Evolutionary conservation across 1,140 invertebrate genomes (phyloP), one percentile per base, ranked within the genome.

Genomic region (Drosophila sturtevanti): DNA sequence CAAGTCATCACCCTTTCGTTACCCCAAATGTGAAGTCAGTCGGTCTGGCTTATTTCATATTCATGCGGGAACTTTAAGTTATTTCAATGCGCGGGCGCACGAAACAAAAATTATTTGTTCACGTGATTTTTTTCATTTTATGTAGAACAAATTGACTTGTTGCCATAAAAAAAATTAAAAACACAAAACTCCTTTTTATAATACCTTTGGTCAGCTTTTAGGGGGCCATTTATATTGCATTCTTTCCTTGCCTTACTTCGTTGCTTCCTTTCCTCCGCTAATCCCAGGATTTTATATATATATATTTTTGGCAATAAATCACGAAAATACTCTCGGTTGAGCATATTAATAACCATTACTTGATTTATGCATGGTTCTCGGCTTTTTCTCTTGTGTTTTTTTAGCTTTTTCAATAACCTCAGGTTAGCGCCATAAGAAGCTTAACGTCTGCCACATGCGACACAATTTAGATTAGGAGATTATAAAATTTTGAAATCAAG

Each of bases 271-370:
- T 21, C 27, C 27, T 21, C 21, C 4, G 59, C 77, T 76, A 81
- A 81, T 81, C 64, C 79, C 58, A 34, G 59, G 22, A 41, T 22
- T 63, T 66, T 60, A 66, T 48, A 16, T 16, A 44, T 16, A 16
- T 18, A 16, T 18, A 31, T 44, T 68, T 51, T 37, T 51, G 59
- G 79, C 72, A 65, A 87, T 86, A 86, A 86, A 86, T 86, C 82
- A 86, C 76, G 7, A 58, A 68, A 76, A 79, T 72, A 79, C 75
- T 72, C 82, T 86, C 68, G 63, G 24, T 16, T 24, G 68, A 63
- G 65, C 79, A 82, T 89, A 82, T 87, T 87, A 87, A 87, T 82
- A 86, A 86, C 80, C 75, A 77, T 79, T 44, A 54, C 72, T 76
- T 86, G 82, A 86, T 86, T 86, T 86, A 87, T 86, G 76, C 59